These are phyloP conservation scores for Seriola aureovittata DNA, from an alignment of 2,113 vertebrate genomes.

Conservation along the genomic window DNA sequence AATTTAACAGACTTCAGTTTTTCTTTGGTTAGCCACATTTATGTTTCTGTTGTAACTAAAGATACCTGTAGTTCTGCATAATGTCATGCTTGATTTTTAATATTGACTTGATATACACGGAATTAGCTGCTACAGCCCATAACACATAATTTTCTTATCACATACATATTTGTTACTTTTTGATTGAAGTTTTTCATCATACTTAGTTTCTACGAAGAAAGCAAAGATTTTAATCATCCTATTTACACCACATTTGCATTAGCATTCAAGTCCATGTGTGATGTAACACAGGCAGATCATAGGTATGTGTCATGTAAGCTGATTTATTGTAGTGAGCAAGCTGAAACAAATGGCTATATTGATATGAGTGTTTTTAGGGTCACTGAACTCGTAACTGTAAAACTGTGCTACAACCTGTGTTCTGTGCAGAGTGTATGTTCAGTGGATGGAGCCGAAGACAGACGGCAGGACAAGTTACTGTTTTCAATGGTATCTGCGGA, in stretches of 20 bases:
- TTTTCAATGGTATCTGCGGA: neutral
- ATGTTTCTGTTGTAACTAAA: neutral
- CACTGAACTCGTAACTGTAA: neutral
- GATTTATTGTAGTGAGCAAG: neutral
- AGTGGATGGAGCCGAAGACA: no score
- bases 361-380: neutral
- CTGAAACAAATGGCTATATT: neutral
- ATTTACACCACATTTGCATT: no score
- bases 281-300: neutral
- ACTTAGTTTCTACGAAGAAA: no score
- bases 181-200: no score
- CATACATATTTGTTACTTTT: no score
- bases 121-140: no score
- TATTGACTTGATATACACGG: no score
- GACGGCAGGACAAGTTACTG: neutral
- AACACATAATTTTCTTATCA: no score
- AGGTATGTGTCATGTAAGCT: neutral
- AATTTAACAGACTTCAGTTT: neutral
- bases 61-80: no score
- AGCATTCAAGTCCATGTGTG: neutral
- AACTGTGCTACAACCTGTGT: neutral
- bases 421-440: neutral
- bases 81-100: no score
- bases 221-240: no score
- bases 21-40: neutral